Base-by-base conservation (phyloP, 1,140 invertebrate genomes). In the Ditylenchus dipsaci region DNA sequence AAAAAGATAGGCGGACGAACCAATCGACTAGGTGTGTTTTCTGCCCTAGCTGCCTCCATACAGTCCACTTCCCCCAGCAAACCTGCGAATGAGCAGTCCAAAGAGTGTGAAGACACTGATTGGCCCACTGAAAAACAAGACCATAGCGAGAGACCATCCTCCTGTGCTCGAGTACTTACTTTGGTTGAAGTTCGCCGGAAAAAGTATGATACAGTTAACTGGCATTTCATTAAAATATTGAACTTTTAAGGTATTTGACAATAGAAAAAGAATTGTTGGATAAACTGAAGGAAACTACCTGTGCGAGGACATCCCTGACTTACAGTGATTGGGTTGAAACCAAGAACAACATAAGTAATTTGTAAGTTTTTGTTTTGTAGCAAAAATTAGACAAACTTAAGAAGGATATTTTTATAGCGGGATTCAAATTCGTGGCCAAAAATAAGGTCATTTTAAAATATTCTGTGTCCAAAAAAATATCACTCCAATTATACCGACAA, bases 221-320 rank as follows among this genome's bases (percentile, higher is more conserved):
- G n/a, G 8, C 3, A 8, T 7, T 53, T 53, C 15, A 7, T 21
- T 21, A 17, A 53, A 3, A 17, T 53, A 53, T 21, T 53, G 3
- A 7, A 7, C 8, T 53, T 53, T 53, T 53, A 3, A 53, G 49
- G 49, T 53, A 53, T 26, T 53, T 53, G 23, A 21, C 49, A 17
- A 53, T 53, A 1, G n/a, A 53, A 53, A 53, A 53, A 26, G 49
- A 53, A 53, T 53, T 53, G n/a, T 8, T 53, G 49, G 49, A 53
- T 21, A 53, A 53, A 15, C 49, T 53, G 15, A 53, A 26, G 15
- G 49, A 53, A 19, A 26, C 23, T 7, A 53, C 49, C 23, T 53
- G 49, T 53, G 49, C 49, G n/a, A 53, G 49, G 23, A 53, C 49
- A 53, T 53, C n/a, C 23, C n/a, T 53, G 8, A 53, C 49, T 17